Evolutionary conservation across 2,888 invertebrate species (phyloP).

Genomic region (Melipona bicolor): DNA sequence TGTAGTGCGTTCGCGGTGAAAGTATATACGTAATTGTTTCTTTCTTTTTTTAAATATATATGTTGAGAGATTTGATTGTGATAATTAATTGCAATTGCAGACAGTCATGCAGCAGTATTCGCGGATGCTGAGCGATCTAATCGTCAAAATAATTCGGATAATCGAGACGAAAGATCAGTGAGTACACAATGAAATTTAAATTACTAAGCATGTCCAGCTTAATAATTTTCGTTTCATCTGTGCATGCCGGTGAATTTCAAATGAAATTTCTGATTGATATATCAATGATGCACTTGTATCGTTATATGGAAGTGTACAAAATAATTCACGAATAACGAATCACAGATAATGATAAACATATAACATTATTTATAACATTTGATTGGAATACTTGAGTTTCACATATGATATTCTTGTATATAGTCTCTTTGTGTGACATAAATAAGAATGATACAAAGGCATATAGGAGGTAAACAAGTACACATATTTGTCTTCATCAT

Average conservation of each 20-base stretch:
- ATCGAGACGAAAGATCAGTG: conserved; percentile 39
- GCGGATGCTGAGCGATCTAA: conserved; percentile 22
- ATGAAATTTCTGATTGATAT: neutral
- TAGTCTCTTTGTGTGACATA: neutral
- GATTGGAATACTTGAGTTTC: neutral
- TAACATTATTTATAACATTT: neutral
- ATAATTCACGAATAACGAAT: neutral
- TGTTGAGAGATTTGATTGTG: neutral
- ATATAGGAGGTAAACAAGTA: neutral
- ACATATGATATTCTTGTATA: neutral
- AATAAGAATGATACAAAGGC: neutral
- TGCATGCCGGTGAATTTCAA: neutral
- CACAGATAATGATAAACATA: neutral
- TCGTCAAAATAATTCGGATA: conserved; percentile 8
- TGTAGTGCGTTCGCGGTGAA: neutral
- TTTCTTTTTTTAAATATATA: neutral
- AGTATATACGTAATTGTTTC: neutral
- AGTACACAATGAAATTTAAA: neutral
- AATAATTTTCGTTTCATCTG: neutral
- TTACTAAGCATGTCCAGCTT: neutral
- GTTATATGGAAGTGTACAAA: no score
- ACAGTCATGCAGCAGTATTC: conserved; percentile 46
- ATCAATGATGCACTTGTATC: neutral
- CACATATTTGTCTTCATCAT: neutral
- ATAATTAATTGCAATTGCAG: conserved; percentile 32